These are phyloP conservation scores for Drosophila mauritiana DNA, from an alignment of 1,140 invertebrate species.

Conservation along the genomic window DNA sequence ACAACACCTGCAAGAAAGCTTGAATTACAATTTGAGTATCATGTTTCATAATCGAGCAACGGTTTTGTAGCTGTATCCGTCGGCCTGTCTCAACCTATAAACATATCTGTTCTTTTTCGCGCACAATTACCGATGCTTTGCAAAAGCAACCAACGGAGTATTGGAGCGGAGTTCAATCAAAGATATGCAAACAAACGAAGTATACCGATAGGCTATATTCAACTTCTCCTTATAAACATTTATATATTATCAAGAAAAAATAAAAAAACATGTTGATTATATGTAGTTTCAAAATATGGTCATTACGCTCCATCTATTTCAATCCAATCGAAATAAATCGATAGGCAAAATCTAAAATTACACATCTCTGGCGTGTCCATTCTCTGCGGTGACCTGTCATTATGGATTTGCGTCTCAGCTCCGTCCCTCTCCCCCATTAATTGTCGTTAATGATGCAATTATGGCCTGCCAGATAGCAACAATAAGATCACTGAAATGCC, in stretches of 20 bases:
- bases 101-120: conserved; percentile 24
- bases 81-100: conserved; percentile 33
- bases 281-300: no score
- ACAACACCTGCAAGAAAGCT: conserved; percentile 26
- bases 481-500: conserved; percentile 48
- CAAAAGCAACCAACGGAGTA: conserved; percentile 34
- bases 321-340: background rate
- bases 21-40: conserved; percentile 23
- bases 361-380: background rate
- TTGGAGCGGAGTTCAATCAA: conserved; percentile 16
- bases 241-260: no score
- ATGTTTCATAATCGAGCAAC: conserved; percentile 36
- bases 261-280: no score
- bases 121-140: conserved; percentile 42
- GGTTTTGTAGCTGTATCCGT: conserved; percentile 26
- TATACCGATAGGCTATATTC: no score
- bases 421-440: conserved; percentile 13
- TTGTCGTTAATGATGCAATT: conserved; percentile 54
- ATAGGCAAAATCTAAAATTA: background rate
- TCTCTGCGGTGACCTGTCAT: conserved; percentile 40
- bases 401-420: conserved; percentile 32
- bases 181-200: background rate
- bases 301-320: no score
- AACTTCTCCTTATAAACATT: no score
- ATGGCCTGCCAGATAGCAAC: conserved; percentile 30